phyloP scores from a whole-genome alignment of 1,140 invertebrate genomes.

The Aradophagus sp. region DNA sequence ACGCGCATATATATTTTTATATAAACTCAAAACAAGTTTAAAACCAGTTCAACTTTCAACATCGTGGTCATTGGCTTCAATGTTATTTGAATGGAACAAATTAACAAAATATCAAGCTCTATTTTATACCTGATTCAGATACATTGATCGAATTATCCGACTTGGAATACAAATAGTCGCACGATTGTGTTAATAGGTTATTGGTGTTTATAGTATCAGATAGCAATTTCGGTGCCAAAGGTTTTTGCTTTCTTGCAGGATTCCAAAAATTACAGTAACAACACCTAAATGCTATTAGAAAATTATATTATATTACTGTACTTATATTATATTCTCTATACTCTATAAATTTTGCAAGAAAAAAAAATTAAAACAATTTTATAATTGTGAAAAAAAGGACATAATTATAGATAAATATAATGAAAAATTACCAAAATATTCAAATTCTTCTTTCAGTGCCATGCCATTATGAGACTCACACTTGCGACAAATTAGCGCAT shows the following conservation, averaged over 20 bases:
- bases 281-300: slow-evolving; percentile 86
- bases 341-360: too few species aligned
- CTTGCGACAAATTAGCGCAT: slow-evolving; percentile 93
- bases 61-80: too few species aligned
- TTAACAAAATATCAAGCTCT: neutral
- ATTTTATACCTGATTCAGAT: slow-evolving; percentile 43
- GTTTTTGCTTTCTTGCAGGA: slow-evolving; percentile 87
- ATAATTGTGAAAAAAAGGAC: slow-evolving; percentile 1
- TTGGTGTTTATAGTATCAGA: slow-evolving; percentile 54
- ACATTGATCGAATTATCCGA: slow-evolving; percentile 33
- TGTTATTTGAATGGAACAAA: neutral
- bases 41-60: too few species aligned
- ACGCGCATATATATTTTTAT: too few species aligned
- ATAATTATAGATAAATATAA: too few species aligned
- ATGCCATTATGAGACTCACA: slow-evolving; percentile 97
- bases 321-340: too few species aligned
- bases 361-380: too few species aligned
- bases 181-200: slow-evolving; percentile 8
- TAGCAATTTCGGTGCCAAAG: slow-evolving; percentile 80
- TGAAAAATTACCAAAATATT: slow-evolving; percentile 90
- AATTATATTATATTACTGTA: too few species aligned
- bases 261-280: slow-evolving; percentile 91
- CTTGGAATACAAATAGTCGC: slow-evolving; percentile 17
- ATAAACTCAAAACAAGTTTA: too few species aligned
- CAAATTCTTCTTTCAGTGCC: slow-evolving; percentile 97